Base-by-base conservation (phyloP, 2,113 vertebrate species). In the Tonatia bakeri region DNA sequence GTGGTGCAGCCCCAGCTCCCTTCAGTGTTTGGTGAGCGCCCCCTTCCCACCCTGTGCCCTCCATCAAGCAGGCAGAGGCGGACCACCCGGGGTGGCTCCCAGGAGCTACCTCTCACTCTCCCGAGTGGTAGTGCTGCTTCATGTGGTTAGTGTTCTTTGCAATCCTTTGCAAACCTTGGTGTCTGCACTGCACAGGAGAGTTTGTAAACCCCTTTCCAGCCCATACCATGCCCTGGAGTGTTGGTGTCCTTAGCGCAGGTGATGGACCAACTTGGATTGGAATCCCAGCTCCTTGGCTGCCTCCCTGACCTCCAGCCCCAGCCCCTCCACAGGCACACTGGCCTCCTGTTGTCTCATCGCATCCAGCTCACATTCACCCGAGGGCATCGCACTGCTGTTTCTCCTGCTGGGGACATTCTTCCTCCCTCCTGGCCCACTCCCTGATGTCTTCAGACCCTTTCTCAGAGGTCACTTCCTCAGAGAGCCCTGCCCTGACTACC, bases 101-200 rank as follows among this genome's bases (percentile, higher is more conserved):
- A 2, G 0, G 2, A 67, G 38, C 54, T 33, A 31, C 24, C 15
- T 56, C 52, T n/a, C 26, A 31, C 31, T 7, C 10, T 77, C 43
- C 43, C 3, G 0, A 1, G 43, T 2, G 33, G n/a, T 2, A 6
- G 31, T 19, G 31, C 50, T 20, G 59, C 31, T 33, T 12, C 2
- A 4, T 2, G 22, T 14, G 5, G 6, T 31, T 5, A 19, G 31
- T 7, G 9, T 33, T 52, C 10, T 36, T 47, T 33, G 26, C 7
- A 9, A 1, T n/a, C 5, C 14, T 43, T 43, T 17, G 26, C 33
- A 17, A 13, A 26, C 40, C 59, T 69, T 45, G 73, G 40, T 17
- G 19, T 40, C 64, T 45, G 70, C 22, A 0, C 43, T 19, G 38
- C 40, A 16, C 5, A 4, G 54, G 33, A n/a, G 10, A 20, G 7